phyloP scores from a whole-genome alignment of 2,113 vertebrate genomes.

The Dendropsophus ebraccatus region DNA sequence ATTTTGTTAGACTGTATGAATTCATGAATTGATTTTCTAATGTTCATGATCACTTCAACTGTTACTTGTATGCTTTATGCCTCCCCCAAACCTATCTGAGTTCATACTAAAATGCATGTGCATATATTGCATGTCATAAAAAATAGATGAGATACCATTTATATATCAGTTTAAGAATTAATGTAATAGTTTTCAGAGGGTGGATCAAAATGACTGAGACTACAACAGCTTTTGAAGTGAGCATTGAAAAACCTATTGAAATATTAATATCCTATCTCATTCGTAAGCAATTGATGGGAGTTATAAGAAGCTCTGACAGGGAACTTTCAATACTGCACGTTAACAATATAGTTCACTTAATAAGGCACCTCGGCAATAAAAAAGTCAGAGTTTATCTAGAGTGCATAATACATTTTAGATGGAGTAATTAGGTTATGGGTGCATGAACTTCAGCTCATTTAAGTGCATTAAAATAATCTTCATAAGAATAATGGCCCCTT shows the following conservation, averaged over 20 bases:
- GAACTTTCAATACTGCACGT: constrained; percentile 59
- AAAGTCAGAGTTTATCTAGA: constrained; percentile 59
- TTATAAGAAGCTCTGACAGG: constrained; percentile 65
- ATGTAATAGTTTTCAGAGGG: constrained; percentile 65
- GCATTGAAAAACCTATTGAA: constrained; percentile 65
- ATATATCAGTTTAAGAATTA: constrained; percentile 63
- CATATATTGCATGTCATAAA: constrained; percentile 11
- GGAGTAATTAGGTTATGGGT: constrained; percentile 61
- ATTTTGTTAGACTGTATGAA: too few species aligned
- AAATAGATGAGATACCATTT: constrained; percentile 26
- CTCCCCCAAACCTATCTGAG: background rate
- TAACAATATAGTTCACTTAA: constrained; percentile 60
- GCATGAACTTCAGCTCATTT: constrained; percentile 64
- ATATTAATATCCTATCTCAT: constrained; percentile 63
- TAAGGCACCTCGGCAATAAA: constrained; percentile 52
- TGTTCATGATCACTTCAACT: too few species aligned
- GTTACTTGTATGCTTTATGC: background rate
- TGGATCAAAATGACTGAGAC: constrained; percentile 66
- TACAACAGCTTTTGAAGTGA: constrained; percentile 65
- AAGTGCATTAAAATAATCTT: constrained; percentile 68
- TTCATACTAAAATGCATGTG: background rate
- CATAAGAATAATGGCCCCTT: constrained; percentile 69
- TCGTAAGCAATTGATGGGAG: constrained; percentile 59
- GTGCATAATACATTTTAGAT: constrained; percentile 60
- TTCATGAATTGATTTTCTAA: too few species aligned